A percentile compares a stretch with the other conserved stretches of the same genome.
Evolutionary conservation across 1,140 invertebrate genomes (phyloP).

Genomic region (Drosophila mojavensis): DNA sequence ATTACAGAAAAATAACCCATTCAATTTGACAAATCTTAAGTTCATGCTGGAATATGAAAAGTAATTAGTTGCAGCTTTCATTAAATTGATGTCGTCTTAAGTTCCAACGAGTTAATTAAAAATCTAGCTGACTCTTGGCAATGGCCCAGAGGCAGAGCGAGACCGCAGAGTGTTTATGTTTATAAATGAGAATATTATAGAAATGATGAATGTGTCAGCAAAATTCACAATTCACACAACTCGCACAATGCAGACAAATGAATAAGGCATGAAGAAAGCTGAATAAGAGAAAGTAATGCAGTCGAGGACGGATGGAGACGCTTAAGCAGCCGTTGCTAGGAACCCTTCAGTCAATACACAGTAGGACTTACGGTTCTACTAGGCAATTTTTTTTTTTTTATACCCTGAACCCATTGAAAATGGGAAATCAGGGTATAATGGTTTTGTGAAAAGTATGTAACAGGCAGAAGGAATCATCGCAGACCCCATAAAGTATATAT

Average conservation of each 20-base stretch:
- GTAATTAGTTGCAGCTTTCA: conserved; percentile 14
- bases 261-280: background rate
- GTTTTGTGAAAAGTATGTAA: too few relatives aligned
- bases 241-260: conserved; percentile 2
- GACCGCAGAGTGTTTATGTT: conserved; percentile 13
- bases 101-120: conserved; percentile 64
- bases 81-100: conserved; percentile 18
- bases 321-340: conserved; percentile 1
- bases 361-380: background rate
- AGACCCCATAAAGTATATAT: too few relatives aligned
- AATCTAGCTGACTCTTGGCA: conserved; percentile 25
- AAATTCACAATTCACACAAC: conserved; percentile 1
- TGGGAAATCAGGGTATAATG: too few relatives aligned
- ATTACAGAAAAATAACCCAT: background rate
- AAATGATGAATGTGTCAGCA: conserved; percentile 27
- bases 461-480: too few relatives aligned
- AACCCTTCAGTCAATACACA: background rate
- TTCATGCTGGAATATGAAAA: background rate
- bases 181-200: conserved; percentile 32
- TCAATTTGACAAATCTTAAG: background rate
- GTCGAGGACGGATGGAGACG: background rate
- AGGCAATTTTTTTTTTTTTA: background rate
- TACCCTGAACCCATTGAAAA: too few relatives aligned
- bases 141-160: conserved; percentile 25
- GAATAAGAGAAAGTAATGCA: background rate